Conservation (phyloP, 2,797 vertebrate species). For the Gambelia wislizenii region DNA sequence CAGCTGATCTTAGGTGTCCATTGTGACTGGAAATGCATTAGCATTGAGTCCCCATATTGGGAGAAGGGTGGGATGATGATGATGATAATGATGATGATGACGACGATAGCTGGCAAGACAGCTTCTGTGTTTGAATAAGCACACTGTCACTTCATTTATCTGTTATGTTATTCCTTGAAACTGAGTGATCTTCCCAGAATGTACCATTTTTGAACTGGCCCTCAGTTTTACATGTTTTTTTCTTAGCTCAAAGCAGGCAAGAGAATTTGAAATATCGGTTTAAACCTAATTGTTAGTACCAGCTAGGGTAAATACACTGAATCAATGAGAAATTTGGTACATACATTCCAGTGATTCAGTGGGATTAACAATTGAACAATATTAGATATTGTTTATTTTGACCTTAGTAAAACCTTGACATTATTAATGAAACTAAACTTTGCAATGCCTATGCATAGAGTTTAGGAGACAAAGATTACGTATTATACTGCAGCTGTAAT, state of each 20-base stretch:
- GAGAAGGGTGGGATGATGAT: no score
- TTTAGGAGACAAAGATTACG: background rate
- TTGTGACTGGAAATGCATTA: background rate
- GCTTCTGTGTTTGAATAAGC: background rate
- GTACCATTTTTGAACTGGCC: slow-evolving; percentile 12
- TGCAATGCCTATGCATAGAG: background rate
- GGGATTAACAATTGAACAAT: background rate
- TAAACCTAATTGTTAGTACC: background rate
- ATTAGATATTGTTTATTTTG: background rate
- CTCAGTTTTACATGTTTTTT: background rate
- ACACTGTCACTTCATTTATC: background rate
- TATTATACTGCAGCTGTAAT: background rate
- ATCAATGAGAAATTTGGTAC: no score
- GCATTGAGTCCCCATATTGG: no score
- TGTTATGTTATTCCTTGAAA: background rate
- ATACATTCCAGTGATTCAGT: no score
- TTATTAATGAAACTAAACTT: background rate
- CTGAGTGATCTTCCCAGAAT: background rate
- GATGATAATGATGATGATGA: no score
- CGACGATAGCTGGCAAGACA: background rate
- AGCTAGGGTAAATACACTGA: no score
- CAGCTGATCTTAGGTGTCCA: background rate
- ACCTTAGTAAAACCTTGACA: background rate
- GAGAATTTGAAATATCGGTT: background rate
- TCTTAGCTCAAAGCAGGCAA: background rate